Evolutionary conservation across 2,797 vertebrate species (phyloP).

Genomic region (Benthosema pterotum): DNA sequence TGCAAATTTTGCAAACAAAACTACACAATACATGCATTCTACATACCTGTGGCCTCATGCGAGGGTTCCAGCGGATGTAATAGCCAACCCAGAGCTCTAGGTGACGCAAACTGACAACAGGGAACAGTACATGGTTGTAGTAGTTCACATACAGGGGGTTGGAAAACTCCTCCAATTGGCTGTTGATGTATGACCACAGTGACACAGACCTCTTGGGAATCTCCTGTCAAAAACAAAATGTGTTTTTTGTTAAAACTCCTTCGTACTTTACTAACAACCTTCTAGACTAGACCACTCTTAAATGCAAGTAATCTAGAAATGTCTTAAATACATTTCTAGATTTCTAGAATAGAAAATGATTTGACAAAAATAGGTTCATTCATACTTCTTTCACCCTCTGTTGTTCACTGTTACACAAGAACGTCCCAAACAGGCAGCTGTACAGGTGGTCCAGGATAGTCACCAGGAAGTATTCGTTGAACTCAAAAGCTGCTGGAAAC

Average conservation of each 20-base stretch:
- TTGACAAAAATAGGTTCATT: neutral
- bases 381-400: constrained; percentile 92
- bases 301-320: too few species aligned
- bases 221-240: constrained; percentile 73
- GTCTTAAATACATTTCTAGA: neutral
- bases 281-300: too few species aligned
- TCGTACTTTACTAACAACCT: neutral
- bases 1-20: neutral
- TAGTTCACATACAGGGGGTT: constrained; percentile 96
- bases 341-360: neutral
- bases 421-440: constrained; percentile 97
- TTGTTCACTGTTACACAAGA: constrained; percentile 95
- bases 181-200: constrained; percentile 97
- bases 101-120: constrained; percentile 95
- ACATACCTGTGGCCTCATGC: constrained; percentile 93
- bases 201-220: constrained; percentile 91
- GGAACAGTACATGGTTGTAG: constrained; percentile 93
- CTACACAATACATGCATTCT: neutral
- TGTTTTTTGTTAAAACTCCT: neutral
- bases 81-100: constrained; percentile 97
- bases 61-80: constrained; percentile 98
- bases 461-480: constrained; percentile 94
- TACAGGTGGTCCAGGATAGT: constrained; percentile 96
- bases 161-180: constrained; percentile 93
- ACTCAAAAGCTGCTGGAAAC: constrained; percentile 98